Conservation (phyloP, 2,888 invertebrate genomes). For the Troides helena region DNA sequence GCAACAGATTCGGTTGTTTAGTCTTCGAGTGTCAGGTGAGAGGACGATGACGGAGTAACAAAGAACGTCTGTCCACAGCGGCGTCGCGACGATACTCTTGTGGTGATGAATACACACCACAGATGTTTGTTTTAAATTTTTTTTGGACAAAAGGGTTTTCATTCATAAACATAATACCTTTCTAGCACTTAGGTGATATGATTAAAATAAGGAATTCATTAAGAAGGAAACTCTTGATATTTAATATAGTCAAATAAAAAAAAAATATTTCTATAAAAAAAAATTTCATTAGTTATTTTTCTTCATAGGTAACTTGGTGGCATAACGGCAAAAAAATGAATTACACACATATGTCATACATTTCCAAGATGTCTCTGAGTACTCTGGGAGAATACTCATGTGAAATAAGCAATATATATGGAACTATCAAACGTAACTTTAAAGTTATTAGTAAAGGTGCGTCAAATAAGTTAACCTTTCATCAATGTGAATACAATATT, state of each 20-base stretch:
- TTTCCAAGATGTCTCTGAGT: constrained; percentile 38
- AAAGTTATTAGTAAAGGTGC: constrained; percentile 44
- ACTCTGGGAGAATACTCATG: constrained; percentile 52
- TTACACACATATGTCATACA: constrained; percentile 34
- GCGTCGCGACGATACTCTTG: too few species aligned
- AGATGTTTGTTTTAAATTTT: constrained; percentile 28
- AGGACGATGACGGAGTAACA: too few species aligned
- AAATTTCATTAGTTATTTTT: neutral
- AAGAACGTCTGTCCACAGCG: too few species aligned
- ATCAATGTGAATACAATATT: neutral
- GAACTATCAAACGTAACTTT: constrained; percentile 46
- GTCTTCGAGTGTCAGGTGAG: too few species aligned
- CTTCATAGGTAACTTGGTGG: constrained; percentile 49
- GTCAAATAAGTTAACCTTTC: constrained; percentile 1
- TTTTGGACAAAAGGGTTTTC: too few species aligned
- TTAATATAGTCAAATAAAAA: neutral
- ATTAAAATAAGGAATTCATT: too few species aligned
- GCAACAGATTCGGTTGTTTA: too few species aligned
- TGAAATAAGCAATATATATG: constrained; percentile 47
- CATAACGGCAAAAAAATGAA: constrained; percentile 40
- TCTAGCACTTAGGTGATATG: too few species aligned
- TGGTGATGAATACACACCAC: too few species aligned
- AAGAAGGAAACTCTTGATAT: neutral
- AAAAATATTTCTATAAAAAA: neutral
- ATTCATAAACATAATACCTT: too few species aligned